Evolutionary conservation across 1,140 invertebrate genomes (phyloP), one percentile per base, ranked within the genome.

Genomic region (Ceratoteleas bidentatus): DNA sequence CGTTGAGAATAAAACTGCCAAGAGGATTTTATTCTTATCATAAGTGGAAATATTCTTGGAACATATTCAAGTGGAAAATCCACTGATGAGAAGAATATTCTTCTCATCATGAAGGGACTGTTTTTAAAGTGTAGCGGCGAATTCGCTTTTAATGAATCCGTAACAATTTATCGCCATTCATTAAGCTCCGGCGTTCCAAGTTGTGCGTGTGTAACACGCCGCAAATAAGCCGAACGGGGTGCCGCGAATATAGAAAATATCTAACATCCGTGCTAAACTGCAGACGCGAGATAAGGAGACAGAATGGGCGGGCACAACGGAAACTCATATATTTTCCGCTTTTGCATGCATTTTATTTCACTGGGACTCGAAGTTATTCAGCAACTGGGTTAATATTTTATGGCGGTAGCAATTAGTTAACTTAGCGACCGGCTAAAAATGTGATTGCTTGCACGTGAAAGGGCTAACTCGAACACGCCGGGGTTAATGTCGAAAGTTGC

Each of bases 361-460:
- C 81, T 83, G 81, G 84, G 65, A 74, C 66, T 49, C 72, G 61
- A 85, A 85, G 78, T 85, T 84, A 60, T 15, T 74, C 49, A 60
- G 57, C 14, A 85, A 85, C 74, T 85, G 61, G 81, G 84, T 85
- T 81, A 81, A 85, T 85, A 84, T 85, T 84, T 85, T 82, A 82
- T 61, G 76, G 78, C 66, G 58, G 53, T 34, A 58, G 75, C 81
- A 84, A 85, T 85, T 84, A 84, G 84, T 81, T 81, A 85, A 84
- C 78, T 85, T 82, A 77, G 75, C 69, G 72, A 69, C 60, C 54
- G 32, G 61, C 57, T 62, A 82, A 85, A 85, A 85, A 82, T 85
- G 81, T 73, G 78, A 85, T 85, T 84, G 72, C 75, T 83, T 77
- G 84, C 81, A 85, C 75, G 74, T 83, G 74, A 83, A 81, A 85